Conservation (phyloP, 2,797 vertebrate genomes). For the Melanotaenia parkinsoni region DNA sequence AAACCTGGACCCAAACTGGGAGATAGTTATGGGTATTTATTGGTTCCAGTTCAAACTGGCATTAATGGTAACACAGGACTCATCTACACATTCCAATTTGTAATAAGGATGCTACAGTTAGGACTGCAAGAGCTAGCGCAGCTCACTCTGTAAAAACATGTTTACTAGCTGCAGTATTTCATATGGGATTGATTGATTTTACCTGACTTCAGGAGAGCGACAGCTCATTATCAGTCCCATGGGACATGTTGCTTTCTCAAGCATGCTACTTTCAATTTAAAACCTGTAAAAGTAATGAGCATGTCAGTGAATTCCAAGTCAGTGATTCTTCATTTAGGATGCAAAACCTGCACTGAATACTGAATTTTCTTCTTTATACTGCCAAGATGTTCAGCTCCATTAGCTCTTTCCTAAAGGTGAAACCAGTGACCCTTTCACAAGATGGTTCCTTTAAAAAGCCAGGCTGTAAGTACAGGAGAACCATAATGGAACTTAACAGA, state of each 20-base stretch:
- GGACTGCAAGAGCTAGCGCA: too few relatives aligned
- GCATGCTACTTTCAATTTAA: neutral
- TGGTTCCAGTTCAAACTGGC: too few relatives aligned
- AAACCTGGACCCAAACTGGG: too few relatives aligned
- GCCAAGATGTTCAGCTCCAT: constrained; percentile 33
- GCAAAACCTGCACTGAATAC: neutral
- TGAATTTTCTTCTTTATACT: constrained; percentile 6
- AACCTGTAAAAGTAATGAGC: neutral
- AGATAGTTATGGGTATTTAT: too few relatives aligned
- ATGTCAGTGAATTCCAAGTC: neutral
- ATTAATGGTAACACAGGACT: too few relatives aligned
- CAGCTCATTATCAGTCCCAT: neutral
- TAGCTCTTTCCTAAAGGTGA: constrained; percentile 49
- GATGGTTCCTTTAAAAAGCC: constrained; percentile 26
- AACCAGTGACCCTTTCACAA: constrained; percentile 35
- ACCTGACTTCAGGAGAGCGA: neutral
- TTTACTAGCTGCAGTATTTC: too few relatives aligned
- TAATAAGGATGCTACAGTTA: too few relatives aligned
- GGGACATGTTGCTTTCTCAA: neutral
- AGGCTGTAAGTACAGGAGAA: constrained; percentile 40
- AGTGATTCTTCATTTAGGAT: neutral
- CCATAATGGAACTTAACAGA: constrained; percentile 46
- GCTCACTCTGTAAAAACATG: too few relatives aligned
- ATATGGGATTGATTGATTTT: neutral
- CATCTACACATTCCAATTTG: too few relatives aligned